Percentiles rank a stretch among this genome's conserved stretches.
Evolutionary conservation across 2,888 invertebrate genomes (phyloP).

Genomic region (Endomychus coccineus): DNA sequence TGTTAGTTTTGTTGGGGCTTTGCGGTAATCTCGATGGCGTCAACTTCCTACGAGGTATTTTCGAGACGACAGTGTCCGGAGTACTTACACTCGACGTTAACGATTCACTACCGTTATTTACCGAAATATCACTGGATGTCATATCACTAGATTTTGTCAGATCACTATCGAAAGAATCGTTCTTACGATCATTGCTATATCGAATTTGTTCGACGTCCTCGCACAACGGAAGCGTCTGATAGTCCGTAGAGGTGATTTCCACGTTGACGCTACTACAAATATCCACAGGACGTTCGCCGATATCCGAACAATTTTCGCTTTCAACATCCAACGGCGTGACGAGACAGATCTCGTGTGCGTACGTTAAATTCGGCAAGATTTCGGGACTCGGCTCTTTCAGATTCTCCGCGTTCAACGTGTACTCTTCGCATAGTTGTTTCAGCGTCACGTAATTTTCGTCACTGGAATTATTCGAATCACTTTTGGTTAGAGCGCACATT

Average conservation of each 20-base stretch:
- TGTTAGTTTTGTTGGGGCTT: conserved; percentile 33
- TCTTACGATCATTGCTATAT: conserved; percentile 20
- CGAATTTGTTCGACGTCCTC: conserved; percentile 13
- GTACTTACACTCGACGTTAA: conserved; percentile 62
- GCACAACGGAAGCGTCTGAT: conserved; percentile 23
- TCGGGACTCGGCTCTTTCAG: conserved; percentile 19
- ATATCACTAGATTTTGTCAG: conserved; percentile 36
- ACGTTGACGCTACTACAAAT: conserved; percentile 40
- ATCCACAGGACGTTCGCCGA: conserved; percentile 39
- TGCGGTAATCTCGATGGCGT: conserved; percentile 34
- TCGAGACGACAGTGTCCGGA: conserved; percentile 62
- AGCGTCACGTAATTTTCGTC: conserved; percentile 43
- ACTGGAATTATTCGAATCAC: conserved; percentile 26
- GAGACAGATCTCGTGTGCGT: conserved; percentile 43
- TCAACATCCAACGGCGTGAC: conserved; percentile 41
- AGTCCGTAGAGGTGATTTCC: conserved; percentile 33
- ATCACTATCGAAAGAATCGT: conserved; percentile 30
- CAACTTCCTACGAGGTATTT: conserved; percentile 44
- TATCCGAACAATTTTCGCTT: conserved; percentile 42
- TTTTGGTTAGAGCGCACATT: conserved; percentile 29
- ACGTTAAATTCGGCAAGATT: conserved; percentile 38
- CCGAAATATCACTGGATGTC: conserved; percentile 33
- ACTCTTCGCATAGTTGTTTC: conserved; percentile 40
- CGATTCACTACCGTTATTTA: conserved; percentile 50
- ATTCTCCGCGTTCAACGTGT: conserved; percentile 34